Conservation (phyloP, 2,888 invertebrate genomes). For the Liopterus haemorrhoidalis region DNA sequence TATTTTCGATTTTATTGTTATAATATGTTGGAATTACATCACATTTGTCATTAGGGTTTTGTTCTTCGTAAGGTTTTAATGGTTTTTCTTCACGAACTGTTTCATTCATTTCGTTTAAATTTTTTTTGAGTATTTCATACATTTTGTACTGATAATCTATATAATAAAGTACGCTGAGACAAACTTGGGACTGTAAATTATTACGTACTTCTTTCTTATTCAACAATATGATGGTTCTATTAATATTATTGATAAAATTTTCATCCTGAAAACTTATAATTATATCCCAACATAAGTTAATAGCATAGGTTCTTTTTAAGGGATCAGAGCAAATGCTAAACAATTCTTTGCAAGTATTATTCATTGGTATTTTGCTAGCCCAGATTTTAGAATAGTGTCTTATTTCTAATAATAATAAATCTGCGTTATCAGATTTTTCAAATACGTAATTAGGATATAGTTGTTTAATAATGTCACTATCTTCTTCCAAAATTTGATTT, state of each 20-base stretch:
- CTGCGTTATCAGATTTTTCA: constrained; percentile 25
- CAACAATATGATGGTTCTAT: constrained; percentile 27
- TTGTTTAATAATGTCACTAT: constrained; percentile 22
- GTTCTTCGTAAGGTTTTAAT: constrained; percentile 19
- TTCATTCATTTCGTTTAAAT: constrained; percentile 34
- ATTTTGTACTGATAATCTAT: constrained; percentile 32
- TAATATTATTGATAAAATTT: constrained; percentile 25
- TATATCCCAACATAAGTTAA: constrained; percentile 34
- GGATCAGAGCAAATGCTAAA: constrained; percentile 28
- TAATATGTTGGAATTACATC: constrained; percentile 37
- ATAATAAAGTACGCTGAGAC: constrained; percentile 32
- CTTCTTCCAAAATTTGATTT: constrained; percentile 28
- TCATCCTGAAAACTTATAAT: constrained; percentile 28
- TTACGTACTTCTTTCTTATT: background rate
- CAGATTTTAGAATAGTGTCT: constrained; percentile 34
- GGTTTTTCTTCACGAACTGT: constrained; percentile 18
- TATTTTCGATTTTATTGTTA: constrained; percentile 33
- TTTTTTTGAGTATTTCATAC: constrained; percentile 31
- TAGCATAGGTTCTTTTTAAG: constrained; percentile 27
- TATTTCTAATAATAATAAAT: constrained; percentile 35
- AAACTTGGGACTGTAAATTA: constrained; percentile 25
- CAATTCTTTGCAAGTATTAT: constrained; percentile 32
- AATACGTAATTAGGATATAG: constrained; percentile 25
- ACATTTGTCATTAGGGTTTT: constrained; percentile 37
- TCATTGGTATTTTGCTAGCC: constrained; percentile 37